Percentiles rank a stretch among this genome's conserved stretches.
Conservation (phyloP, 2,888 invertebrate species). For the Prosopocoilus inquinatus region DNA sequence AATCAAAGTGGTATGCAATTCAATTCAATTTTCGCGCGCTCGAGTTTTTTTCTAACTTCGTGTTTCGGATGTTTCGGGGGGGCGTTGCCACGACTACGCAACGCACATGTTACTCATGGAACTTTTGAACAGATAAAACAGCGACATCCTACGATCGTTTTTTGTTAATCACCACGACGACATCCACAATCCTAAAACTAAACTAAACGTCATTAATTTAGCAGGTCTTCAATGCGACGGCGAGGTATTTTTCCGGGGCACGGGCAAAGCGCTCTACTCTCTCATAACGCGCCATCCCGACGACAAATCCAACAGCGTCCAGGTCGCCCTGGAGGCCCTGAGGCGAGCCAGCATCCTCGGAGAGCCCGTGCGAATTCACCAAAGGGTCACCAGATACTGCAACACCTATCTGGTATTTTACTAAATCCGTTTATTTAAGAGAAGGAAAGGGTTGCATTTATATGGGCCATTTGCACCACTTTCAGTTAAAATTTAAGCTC, state of each 20-base stretch:
- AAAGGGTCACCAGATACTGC: conserved; percentile 69
- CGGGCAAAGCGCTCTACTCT: conserved; percentile 67
- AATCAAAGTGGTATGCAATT: conserved; percentile 41
- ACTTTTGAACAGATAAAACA: too few relatives aligned
- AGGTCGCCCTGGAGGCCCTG: conserved; percentile 67
- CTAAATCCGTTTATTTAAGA: conserved; percentile 5
- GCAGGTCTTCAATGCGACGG: conserved; percentile 58
- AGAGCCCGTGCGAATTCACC: conserved; percentile 62
- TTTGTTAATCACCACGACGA: background rate
- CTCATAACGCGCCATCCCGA: conserved; percentile 61
- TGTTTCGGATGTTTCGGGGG: too few relatives aligned
- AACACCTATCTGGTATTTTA: conserved; percentile 60
- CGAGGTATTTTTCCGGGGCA: conserved; percentile 66
- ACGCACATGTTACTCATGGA: too few relatives aligned
- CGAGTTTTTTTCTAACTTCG: background rate
- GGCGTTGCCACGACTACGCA: too few relatives aligned
- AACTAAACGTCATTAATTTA: background rate
- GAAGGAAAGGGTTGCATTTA: too few relatives aligned
- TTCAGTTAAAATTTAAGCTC: too few relatives aligned
- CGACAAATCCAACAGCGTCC: conserved; percentile 59
- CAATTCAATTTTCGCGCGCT: background rate
- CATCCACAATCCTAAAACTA: background rate
- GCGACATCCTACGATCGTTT: too few relatives aligned
- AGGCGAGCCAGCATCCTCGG: conserved; percentile 63
- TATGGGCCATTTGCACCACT: too few relatives aligned